Evolutionary conservation across 2,113 vertebrate species (phyloP).

Genomic region (Phrynosoma blainvillii): DNA sequence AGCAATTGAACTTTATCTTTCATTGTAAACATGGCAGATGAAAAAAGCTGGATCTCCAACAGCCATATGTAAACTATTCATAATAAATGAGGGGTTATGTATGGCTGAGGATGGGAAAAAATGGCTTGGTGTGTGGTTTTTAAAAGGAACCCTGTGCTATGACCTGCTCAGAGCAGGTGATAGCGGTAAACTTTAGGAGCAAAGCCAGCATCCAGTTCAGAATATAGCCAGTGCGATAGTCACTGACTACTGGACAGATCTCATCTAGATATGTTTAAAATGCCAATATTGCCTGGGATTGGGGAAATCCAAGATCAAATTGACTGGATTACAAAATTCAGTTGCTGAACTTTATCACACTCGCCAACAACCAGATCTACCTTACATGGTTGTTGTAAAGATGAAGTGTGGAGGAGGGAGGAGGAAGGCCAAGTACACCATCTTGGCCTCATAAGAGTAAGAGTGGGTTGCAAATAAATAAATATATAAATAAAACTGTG

Average conservation of each 20-base stretch:
- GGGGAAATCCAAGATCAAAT: too few relatives aligned
- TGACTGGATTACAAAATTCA: too few relatives aligned
- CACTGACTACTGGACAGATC: background rate
- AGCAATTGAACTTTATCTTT: background rate
- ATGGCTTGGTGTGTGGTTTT: background rate
- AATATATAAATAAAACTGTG: too few relatives aligned
- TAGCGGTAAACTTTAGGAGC: background rate
- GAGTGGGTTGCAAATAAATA: too few relatives aligned
- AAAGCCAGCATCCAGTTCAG: background rate
- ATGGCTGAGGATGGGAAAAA: background rate
- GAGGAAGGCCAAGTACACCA: too few relatives aligned
- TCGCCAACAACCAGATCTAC: too few relatives aligned
- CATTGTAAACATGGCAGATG: slow-evolving; percentile 5
- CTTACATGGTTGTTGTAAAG: too few relatives aligned
- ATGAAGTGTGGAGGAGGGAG: too few relatives aligned
- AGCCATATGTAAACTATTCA: slow-evolving; percentile 10
- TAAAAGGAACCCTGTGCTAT: background rate
- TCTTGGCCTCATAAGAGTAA: too few relatives aligned
- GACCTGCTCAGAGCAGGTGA: background rate
- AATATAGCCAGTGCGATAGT: background rate
- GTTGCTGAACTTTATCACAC: too few relatives aligned
- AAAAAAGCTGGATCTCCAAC: background rate
- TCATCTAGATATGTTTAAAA: background rate
- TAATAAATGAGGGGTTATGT: background rate
- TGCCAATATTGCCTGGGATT: too few relatives aligned